phyloP scores from a whole-genome alignment of 92 coral and sea anemone species.

The Umimayanthus kanabou region DNA sequence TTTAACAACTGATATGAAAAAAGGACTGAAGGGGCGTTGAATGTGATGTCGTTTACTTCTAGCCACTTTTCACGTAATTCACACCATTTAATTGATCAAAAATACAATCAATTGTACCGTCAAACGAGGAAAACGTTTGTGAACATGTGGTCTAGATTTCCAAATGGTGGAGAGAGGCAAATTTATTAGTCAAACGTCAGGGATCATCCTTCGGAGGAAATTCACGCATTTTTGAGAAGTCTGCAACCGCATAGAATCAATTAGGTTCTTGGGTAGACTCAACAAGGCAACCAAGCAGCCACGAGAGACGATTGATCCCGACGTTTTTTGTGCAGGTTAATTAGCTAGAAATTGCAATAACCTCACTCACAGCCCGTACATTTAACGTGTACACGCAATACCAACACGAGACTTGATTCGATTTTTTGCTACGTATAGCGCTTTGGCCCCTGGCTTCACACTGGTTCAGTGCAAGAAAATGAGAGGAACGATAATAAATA shows the following conservation, averaged over 20 bases:
- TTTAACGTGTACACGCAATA: not conserved
- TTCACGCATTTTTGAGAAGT: not conserved
- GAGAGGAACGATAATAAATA: not conserved
- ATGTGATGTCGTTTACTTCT: too few relatives aligned
- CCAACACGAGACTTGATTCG: not conserved
- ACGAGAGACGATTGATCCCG: not conserved
- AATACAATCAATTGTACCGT: too few relatives aligned
- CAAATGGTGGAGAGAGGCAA: too few relatives aligned
- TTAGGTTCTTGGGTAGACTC: not conserved
- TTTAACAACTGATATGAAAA: too few relatives aligned
- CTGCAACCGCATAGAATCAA: not conserved
- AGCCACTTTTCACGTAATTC: too few relatives aligned
- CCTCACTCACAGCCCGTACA: not conserved
- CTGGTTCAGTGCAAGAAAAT: not conserved
- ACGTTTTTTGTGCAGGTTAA: not conserved
- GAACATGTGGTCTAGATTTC: too few relatives aligned
- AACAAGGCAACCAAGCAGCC: conserved; percentile 5
- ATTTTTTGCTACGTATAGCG: too few relatives aligned
- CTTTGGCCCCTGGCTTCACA: not conserved
- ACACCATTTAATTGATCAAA: too few relatives aligned
- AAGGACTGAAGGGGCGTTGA: too few relatives aligned
- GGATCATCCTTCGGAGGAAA: not conserved
- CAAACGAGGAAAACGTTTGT: too few relatives aligned
- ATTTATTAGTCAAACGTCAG: too few relatives aligned
- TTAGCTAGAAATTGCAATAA: not conserved